Percentiles rank a stretch among this genome's conserved stretches.
phyloP scores from a whole-genome alignment of 2,888 invertebrate species.

The Micoletzkya japonica region DNA sequence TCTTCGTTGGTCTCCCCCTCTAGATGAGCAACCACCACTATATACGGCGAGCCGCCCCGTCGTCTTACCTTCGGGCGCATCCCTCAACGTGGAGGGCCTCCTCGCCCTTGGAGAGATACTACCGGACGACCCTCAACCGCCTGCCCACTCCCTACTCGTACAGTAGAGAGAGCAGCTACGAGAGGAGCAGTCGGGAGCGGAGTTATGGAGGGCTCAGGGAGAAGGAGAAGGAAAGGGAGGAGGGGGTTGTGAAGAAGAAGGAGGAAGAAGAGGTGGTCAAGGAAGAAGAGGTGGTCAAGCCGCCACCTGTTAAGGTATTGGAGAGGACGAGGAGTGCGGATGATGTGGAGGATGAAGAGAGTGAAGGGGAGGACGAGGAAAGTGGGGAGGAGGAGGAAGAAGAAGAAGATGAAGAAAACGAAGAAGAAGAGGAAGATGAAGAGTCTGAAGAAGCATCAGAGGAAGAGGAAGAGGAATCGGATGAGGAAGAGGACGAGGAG shows the following conservation, averaged over 20 bases:
- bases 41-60: constrained; percentile 23
- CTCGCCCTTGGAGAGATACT: too few relatives aligned
- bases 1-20: neutral
- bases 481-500: too few relatives aligned
- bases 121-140: too few relatives aligned
- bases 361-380: constrained; percentile 7
- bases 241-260: constrained; percentile 8
- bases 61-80: constrained; percentile 22
- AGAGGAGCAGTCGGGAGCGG: constrained; percentile 17
- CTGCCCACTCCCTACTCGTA: too few relatives aligned
- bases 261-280: constrained; percentile 7
- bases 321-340: neutral
- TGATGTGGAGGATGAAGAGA: constrained; percentile 16
- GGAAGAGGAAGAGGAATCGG: neutral
- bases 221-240: constrained; percentile 7
- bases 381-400: constrained; percentile 4
- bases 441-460: neutral
- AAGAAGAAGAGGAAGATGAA: constrained; percentile 7
- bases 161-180: neutral
- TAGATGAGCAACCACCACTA: neutral
- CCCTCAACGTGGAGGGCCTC: constrained; percentile 26
- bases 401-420: constrained; percentile 2
- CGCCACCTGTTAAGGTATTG: neutral
- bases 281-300: neutral
- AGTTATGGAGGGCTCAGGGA: constrained; percentile 9